Conservation (phyloP, 2,113 vertebrate genomes). For the Indicator indicator region DNA sequence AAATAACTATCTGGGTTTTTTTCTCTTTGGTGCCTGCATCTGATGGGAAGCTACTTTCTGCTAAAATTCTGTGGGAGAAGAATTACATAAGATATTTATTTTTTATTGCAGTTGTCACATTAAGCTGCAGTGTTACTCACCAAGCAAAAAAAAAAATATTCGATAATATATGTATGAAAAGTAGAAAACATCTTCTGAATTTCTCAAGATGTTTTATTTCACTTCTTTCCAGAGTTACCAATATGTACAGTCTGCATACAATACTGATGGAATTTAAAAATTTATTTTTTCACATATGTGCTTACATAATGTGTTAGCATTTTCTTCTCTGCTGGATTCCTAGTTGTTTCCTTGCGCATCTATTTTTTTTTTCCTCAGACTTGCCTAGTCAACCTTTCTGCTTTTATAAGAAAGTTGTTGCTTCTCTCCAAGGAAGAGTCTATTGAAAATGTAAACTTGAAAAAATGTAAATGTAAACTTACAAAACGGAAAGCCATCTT, state of each 20-base stretch:
- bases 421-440: neutral
- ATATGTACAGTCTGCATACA: neutral
- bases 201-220: neutral
- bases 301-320: neutral
- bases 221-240: neutral
- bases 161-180: neutral
- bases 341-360: neutral
- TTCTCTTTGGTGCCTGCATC: neutral
- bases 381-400: neutral
- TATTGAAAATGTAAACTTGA: neutral
- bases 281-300: neutral
- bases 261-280: neutral
- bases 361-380: neutral
- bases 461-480: neutral
- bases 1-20: neutral
- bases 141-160: slow-evolving; percentile 1
- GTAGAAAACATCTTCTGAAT: neutral
- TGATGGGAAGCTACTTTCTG: slow-evolving; percentile 9
- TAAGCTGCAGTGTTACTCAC: slow-evolving; percentile 58
- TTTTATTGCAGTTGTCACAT: slow-evolving; percentile 66
- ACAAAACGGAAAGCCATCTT: neutral
- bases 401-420: neutral
- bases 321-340: neutral
- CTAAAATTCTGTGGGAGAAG: slow-evolving; percentile 45
- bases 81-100: slow-evolving; percentile 66